Evolutionary conservation across 2,888 invertebrate genomes (phyloP).

Genomic region (Scaptomyza polygonia): DNA sequence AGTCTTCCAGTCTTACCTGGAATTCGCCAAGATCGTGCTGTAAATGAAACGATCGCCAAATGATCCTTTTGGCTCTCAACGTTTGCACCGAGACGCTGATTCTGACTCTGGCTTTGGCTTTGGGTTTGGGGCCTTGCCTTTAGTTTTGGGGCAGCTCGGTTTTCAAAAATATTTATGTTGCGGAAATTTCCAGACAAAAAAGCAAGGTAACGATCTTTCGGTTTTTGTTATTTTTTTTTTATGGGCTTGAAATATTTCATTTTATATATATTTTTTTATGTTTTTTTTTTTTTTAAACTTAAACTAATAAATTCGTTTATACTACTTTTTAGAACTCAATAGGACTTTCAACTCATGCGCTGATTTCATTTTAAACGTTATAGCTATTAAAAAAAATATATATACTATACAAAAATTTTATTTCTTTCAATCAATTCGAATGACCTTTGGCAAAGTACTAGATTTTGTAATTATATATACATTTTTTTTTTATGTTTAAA

Average conservation of each 20-base stretch:
- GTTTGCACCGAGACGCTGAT: conserved; percentile 1
- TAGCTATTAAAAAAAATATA: too few relatives aligned
- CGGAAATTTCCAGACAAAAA: conserved; percentile 53
- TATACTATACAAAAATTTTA: too few relatives aligned
- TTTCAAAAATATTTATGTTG: conserved; percentile 58
- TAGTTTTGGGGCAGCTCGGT: conserved; percentile 22
- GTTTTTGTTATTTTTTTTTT: conserved; percentile 21
- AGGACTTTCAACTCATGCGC: too few relatives aligned
- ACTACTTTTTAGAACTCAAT: too few relatives aligned
- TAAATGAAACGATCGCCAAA: conserved; percentile 66
- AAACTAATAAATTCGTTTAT: background rate
- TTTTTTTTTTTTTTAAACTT: background rate
- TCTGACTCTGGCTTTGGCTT: background rate
- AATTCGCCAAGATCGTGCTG: conserved; percentile 68
- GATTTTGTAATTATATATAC: too few relatives aligned
- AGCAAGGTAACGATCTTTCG: conserved; percentile 29
- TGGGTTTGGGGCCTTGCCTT: conserved; percentile 5
- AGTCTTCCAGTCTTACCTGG: conserved; percentile 59
- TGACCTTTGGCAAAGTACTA: too few relatives aligned
- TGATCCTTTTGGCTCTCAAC: conserved; percentile 50
- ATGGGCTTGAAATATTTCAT: conserved; percentile 2
- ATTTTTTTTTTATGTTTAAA: too few relatives aligned
- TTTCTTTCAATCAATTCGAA: too few relatives aligned
- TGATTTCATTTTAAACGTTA: too few relatives aligned
- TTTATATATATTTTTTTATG: background rate